phyloP scores from a whole-genome alignment of 2,797 vertebrate species.

The Buphagus erythrorhynchus region DNA sequence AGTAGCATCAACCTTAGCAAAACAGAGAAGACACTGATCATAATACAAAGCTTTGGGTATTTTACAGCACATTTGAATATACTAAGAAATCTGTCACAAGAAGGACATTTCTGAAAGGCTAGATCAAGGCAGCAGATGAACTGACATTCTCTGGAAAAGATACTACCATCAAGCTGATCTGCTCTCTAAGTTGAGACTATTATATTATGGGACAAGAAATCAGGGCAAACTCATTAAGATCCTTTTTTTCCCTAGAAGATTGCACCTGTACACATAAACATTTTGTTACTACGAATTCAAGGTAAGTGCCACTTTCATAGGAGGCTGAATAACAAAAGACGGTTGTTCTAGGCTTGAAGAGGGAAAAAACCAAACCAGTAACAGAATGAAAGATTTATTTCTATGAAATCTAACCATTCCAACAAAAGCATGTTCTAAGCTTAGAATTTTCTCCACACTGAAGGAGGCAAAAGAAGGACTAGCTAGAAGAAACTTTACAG shows the following conservation, averaged over 20 bases:
- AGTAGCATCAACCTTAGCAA: neutral
- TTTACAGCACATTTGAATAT: neutral
- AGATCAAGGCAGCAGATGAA: neutral
- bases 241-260: neutral
- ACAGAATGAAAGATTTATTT: neutral
- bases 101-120: neutral
- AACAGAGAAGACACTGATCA: neutral
- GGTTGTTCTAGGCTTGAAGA: neutral
- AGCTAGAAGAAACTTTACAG: neutral
- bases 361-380: neutral
- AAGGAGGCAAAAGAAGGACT: neutral
- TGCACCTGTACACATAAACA: neutral
- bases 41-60: neutral
- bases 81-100: neutral
- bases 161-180: neutral
- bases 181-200: neutral
- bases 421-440: neutral
- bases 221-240: neutral
- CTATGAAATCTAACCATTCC: neutral
- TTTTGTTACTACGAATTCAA: neutral
- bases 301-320: neutral
- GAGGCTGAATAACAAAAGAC: neutral
- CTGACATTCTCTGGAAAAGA: neutral
- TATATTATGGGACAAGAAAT: neutral
- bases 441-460: neutral